Percentiles rank a stretch among this genome's conserved stretches.
These are phyloP conservation scores for Deilephila porcellus DNA, from an alignment of 2,888 invertebrate genomes.

Conservation along the genomic window DNA sequence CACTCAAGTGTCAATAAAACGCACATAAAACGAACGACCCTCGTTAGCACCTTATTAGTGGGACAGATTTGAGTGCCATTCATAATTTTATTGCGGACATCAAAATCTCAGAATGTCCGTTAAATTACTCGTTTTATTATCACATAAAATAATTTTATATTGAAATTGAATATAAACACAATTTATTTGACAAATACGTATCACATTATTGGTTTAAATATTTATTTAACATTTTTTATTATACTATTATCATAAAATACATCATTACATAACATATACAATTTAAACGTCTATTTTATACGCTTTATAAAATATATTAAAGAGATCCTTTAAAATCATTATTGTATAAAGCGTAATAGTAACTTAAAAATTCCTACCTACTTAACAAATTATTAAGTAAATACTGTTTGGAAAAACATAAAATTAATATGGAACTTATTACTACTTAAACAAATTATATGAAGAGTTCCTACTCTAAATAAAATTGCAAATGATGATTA, in stretches of 20 bases:
- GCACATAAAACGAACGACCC: conserved; percentile 79
- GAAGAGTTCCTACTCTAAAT: too few species aligned
- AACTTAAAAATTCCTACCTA: too few species aligned
- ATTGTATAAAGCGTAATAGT: too few species aligned
- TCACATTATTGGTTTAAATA: neutral
- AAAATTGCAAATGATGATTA: too few species aligned
- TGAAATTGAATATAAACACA: conserved; percentile 32
- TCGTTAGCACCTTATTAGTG: conserved; percentile 80
- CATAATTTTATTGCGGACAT: conserved; percentile 70
- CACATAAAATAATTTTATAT: conserved; percentile 52
- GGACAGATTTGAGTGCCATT: conserved; percentile 74
- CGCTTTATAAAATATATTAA: too few species aligned
- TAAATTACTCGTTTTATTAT: conserved; percentile 56
- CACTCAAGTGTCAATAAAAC: conserved; percentile 78
- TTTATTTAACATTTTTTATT: neutral
- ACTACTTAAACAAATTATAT: too few species aligned
- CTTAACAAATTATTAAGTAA: too few species aligned
- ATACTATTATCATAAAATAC: neutral
- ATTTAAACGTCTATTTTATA: too few species aligned
- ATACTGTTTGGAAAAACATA: too few species aligned
- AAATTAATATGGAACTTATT: too few species aligned
- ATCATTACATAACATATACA: too few species aligned
- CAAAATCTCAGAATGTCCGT: conserved; percentile 59
- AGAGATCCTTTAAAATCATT: too few species aligned
- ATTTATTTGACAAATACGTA: conserved; percentile 32